Evolutionary conservation across 2,797 vertebrate species (phyloP), one percentile per base, ranked within the genome.

Genomic region (Astyanax mexicanus): DNA sequence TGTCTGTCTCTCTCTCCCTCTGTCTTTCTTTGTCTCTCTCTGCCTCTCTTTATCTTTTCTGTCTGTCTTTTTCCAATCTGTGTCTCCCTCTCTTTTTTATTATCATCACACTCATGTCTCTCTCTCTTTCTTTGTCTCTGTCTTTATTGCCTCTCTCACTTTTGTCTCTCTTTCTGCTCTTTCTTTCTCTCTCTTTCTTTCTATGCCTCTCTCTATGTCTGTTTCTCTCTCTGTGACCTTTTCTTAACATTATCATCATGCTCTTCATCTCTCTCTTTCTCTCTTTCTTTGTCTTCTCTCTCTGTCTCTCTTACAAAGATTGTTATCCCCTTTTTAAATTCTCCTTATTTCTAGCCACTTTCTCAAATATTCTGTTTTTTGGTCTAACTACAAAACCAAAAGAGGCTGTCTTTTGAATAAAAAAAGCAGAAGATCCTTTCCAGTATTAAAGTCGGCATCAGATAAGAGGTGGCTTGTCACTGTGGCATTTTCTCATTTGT

Each of bases 261-360:
- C 51, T 51, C 27, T 47, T 37, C 27, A 19, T 57, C 15, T 65
- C 21, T 27, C 21, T 25, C 12, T 57, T 25, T 3, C 13, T 32
- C 54, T 57, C 37, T 79, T 38, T 65, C 44, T 11, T 52, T 44
- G 17, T 72, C 6, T n/a, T n/a, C n/a, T n/a, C n/a, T n/a, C n/a
- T n/a, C n/a, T n/a, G n/a, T 44, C 32, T 51, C 74, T 52, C 13
- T 71, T 38, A 23, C 32, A 13, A n/a, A n/a, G n/a, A n/a, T n/a
- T n/a, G n/a, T n/a, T n/a, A n/a, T n/a, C n/a, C n/a, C n/a, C n/a
- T n/a, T n/a, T n/a, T n/a, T n/a, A n/a, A n/a, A n/a, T 45, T 32
- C 13, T 17, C 9, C 19, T 27, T 52, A n/a, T n/a, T n/a, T n/a
- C n/a, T 17, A 27, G 51, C 27, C 23, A n/a, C n/a, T n/a, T 27